These are phyloP conservation scores for Silurus aristotelis DNA, from an alignment of 2,797 vertebrate genomes.

Conservation along the genomic window DNA sequence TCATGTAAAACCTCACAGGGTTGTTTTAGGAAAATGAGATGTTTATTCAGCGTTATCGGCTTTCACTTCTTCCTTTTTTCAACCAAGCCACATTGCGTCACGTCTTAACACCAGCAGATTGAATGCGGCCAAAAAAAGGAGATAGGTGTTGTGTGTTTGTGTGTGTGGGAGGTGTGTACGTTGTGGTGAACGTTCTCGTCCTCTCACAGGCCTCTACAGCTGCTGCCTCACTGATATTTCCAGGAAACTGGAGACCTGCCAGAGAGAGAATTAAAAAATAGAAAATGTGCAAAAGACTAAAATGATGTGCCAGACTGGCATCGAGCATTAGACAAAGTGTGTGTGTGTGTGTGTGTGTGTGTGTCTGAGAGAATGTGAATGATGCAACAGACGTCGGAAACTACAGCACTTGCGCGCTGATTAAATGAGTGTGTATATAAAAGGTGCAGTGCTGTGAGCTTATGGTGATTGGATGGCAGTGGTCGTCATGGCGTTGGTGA, in stretches of 20 bases:
- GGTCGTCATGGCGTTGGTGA: neutral
- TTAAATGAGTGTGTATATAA: neutral
- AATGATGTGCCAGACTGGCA: constrained; percentile 24
- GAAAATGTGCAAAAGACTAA: neutral
- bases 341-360: constrained; percentile 27
- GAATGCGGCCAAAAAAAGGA: neutral
- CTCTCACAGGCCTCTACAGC: constrained; percentile 40
- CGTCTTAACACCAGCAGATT: too few species aligned
- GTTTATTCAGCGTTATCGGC: neutral
- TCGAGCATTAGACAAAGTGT: constrained; percentile 1
- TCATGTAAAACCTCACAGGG: too few species aligned
- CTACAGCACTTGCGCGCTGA: neutral
- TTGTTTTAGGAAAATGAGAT: neutral
- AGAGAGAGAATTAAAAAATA: constrained; percentile 7
- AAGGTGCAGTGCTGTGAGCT: too few species aligned
- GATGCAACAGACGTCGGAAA: constrained; percentile 19
- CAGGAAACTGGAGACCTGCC: constrained; percentile 49
- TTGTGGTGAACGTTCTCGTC: constrained; percentile 17
- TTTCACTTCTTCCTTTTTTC: neutral
- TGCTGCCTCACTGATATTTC: constrained; percentile 48
- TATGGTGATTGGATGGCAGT: neutral
- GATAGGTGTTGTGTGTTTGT: neutral
- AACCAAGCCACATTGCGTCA: neutral
- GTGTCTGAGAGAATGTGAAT: neutral
- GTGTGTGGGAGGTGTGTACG: neutral